Conservation (phyloP, 2,797 vertebrate species). For the Crocodylus rhombifer region DNA sequence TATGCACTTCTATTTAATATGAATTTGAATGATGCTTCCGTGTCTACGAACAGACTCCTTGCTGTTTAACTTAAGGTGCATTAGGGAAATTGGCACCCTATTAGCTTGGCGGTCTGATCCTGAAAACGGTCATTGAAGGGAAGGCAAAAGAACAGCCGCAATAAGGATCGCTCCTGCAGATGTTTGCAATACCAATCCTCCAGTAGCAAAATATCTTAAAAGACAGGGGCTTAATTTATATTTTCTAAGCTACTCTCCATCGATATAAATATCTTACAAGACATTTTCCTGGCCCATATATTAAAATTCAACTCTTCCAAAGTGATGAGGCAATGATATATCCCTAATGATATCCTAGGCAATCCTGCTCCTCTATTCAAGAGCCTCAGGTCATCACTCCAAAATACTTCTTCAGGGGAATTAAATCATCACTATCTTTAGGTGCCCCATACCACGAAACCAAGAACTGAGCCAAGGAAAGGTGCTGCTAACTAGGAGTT, state of each 20-base stretch:
- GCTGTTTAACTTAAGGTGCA: not conserved
- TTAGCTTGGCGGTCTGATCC: not conserved
- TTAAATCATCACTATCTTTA: not conserved
- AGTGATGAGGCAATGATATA: not conserved
- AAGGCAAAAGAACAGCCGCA: not conserved
- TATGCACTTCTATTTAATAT: not conserved
- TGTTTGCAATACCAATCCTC: not conserved
- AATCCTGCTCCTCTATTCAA: not conserved
- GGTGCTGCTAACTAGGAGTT: not conserved
- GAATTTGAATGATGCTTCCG: not conserved
- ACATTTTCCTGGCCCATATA: not conserved
- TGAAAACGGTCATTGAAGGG: not conserved
- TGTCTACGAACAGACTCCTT: not conserved
- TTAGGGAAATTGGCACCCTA: not conserved
- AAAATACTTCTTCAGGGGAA: not conserved
- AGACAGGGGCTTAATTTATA: not conserved
- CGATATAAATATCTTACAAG: not conserved
- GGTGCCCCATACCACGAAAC: not conserved
- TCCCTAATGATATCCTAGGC: not conserved
- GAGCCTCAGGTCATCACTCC: not conserved
- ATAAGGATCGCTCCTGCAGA: not conserved
- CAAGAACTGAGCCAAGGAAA: not conserved
- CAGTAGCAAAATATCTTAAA: not conserved
- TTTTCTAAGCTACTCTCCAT: not conserved
- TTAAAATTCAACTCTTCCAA: not conserved